Base-by-base conservation (phyloP, 2,113 vertebrate genomes). In the Saguinus midas region DNA sequence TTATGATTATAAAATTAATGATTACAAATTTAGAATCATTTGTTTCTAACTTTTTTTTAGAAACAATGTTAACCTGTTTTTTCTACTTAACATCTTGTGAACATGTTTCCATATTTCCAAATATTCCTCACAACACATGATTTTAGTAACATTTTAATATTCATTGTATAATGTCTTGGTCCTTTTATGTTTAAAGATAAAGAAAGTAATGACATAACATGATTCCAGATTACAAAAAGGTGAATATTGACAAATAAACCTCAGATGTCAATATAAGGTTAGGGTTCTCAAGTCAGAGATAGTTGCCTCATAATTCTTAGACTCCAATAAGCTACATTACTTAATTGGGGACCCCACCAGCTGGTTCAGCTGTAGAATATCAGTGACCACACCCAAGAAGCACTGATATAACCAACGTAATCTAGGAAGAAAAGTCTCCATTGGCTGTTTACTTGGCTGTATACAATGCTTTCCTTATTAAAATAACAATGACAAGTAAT, bases 1-100 rank as follows among this genome's bases (percentile, higher is more conserved):
- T 90, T 83, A 90, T 94, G 40, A 90, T 94, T 75, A 90, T 66
- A 68, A 89, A 94, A 84, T 83, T 83, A 50, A 94, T 92, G 78
- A 95, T 85, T 95, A 84, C 21, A 84, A 87, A 92, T 90, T 75
- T 83, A 79, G 52, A 89, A 70, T 75, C 75, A 94, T 48, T 45
- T 45, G 45, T 45, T 45, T 45, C 45, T 45, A 45, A 45, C 1
- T 45, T 45, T 45, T 43, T 45, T 45, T 45, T 45, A 45, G 48
- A 48, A 11, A 48, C 8, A 48, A 48, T 48, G 12, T 35, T 76
- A 92, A 37, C 16, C n/a, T 58, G 8, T 50, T 91, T 90, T 87
- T 58, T 5, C 79, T 70, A 66, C 58, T 90, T 79, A 78, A 72
- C 43, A 81, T 50, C 21, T 29, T 87, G 43, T 81, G 78, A 94